Evolutionary conservation across 2,113 vertebrate genomes (phyloP).

Genomic region (Ancistrus triradiatus): DNA sequence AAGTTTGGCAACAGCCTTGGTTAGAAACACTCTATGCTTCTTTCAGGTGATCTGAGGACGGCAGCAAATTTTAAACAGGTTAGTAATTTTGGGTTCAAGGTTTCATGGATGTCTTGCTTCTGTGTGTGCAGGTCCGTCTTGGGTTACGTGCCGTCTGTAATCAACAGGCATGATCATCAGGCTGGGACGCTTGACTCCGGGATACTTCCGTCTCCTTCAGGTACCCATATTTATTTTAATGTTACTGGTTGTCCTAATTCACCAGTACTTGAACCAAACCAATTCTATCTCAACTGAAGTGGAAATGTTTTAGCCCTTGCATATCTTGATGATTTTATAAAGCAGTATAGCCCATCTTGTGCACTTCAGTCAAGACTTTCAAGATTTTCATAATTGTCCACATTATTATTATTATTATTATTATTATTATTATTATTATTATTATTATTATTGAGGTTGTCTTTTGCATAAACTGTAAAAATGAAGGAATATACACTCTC

Average conservation of each 20-base stretch:
- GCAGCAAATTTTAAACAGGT: too few species aligned
- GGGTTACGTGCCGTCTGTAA: background rate
- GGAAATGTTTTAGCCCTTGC: background rate
- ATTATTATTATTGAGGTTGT: background rate
- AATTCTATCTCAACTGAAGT: too few species aligned
- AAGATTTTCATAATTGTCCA: too few species aligned
- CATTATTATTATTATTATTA: too few species aligned
- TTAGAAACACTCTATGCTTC: too few species aligned
- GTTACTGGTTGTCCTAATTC: background rate
- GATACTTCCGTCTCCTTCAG: constrained; percentile 91
- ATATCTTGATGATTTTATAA: background rate
- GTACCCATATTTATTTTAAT: constrained; percentile 49
- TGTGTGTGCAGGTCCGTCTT: background rate
- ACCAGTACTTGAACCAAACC: too few species aligned
- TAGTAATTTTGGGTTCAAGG: background rate
- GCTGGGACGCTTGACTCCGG: constrained; percentile 85
- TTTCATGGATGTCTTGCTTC: background rate
- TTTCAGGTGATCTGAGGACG: too few species aligned
- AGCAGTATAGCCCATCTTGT: too few species aligned
- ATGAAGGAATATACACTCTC: background rate
- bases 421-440: too few species aligned
- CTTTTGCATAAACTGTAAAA: background rate
- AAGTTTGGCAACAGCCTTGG: too few species aligned
- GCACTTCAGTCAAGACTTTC: too few species aligned
- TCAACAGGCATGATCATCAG: constrained; percentile 76